Conservation (phyloP, 2,797 vertebrate species). For the Remorina albescens region DNA sequence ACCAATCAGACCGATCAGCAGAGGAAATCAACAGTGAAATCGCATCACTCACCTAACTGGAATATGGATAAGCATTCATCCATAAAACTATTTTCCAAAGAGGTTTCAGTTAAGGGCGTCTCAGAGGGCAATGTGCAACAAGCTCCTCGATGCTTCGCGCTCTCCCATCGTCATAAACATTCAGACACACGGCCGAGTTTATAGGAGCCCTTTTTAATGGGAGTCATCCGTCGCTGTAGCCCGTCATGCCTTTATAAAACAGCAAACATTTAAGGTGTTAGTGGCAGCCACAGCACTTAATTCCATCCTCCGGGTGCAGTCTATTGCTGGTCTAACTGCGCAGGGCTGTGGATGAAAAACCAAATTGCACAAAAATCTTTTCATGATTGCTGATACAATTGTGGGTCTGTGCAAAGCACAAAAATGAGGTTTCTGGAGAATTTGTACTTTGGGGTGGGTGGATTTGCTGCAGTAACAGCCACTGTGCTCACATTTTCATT, state of each 20-base stretch:
- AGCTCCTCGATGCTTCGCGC: constrained; percentile 38
- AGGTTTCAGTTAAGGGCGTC: constrained; percentile 72
- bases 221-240: constrained; percentile 43
- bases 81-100: constrained; percentile 80
- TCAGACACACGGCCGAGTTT: constrained; percentile 53
- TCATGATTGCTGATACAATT: constrained; percentile 34
- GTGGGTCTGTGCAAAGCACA: constrained; percentile 27
- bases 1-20: constrained; percentile 79
- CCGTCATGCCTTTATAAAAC: constrained; percentile 61
- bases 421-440: constrained; percentile 31
- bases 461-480: background rate
- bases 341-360: constrained; percentile 33
- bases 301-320: constrained; percentile 47
- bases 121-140: constrained; percentile 56
- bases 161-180: constrained; percentile 62
- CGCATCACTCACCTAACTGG: constrained; percentile 73
- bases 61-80: constrained; percentile 82
- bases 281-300: constrained; percentile 53
- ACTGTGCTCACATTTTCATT: constrained; percentile 18
- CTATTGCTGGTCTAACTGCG: constrained; percentile 45
- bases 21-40: constrained; percentile 85
- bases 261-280: constrained; percentile 56
- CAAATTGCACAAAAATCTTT: constrained; percentile 41
- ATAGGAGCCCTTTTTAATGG: constrained; percentile 61
- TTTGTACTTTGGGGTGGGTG: background rate